Conservation (phyloP, 2,888 invertebrate species). For the Noctua janthina region DNA sequence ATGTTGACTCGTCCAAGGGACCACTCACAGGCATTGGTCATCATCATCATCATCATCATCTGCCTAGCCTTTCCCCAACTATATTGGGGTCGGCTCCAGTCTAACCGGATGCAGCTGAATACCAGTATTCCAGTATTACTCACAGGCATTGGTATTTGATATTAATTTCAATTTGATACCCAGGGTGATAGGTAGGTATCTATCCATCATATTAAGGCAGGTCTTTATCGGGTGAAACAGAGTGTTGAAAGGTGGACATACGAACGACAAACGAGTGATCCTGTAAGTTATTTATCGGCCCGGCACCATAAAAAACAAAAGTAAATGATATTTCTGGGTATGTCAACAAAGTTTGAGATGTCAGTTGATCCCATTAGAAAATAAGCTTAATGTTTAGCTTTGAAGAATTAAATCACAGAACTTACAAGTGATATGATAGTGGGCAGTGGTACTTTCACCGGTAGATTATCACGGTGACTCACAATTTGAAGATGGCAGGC, state of each 20-base stretch:
- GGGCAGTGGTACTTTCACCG: not conserved
- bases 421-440: not conserved
- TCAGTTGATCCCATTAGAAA: not conserved
- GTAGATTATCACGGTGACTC: constrained; percentile 28
- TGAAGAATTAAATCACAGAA: not conserved
- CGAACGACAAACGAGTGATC: not conserved
- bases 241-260: not conserved
- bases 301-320: not conserved
- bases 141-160: not conserved
- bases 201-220: too few relatives aligned
- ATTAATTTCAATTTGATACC: not conserved
- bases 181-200: too few relatives aligned
- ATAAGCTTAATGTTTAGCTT: not conserved
- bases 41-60: too few relatives aligned
- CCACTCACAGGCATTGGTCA: not conserved
- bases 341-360: too few relatives aligned
- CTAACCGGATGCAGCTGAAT: too few relatives aligned
- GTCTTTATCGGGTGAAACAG: not conserved
- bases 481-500: constrained; percentile 61
- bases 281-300: not conserved
- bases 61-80: too few relatives aligned
- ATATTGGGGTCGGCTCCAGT: too few relatives aligned
- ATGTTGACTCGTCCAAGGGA: not conserved
- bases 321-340: not conserved
- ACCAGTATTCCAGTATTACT: too few relatives aligned